Percentiles rank a stretch among this genome's conserved stretches.
Evolutionary conservation across 2,113 vertebrate genomes (phyloP).

Genomic region (Cyrtonyx montezumae): DNA sequence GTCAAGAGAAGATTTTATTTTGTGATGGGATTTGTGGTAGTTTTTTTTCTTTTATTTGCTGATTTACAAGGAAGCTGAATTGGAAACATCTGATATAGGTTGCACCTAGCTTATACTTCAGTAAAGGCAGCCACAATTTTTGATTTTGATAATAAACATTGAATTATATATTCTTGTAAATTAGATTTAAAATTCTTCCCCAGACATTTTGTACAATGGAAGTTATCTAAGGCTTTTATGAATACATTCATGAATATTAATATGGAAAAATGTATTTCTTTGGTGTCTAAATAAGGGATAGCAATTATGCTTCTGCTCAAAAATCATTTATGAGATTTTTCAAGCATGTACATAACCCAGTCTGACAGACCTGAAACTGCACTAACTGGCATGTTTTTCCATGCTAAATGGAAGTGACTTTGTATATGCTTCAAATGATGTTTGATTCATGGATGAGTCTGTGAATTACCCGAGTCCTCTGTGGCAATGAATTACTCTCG

Average conservation of each 20-base stretch:
- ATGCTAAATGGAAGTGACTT: background rate
- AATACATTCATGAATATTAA: background rate
- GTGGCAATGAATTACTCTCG: background rate
- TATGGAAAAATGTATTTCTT: background rate
- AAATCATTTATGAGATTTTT: background rate
- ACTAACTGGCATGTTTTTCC: background rate
- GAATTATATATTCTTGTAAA: background rate
- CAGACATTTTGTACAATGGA: background rate
- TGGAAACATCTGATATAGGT: background rate
- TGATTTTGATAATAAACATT: background rate
- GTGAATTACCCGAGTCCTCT: background rate
- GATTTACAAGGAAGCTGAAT: background rate
- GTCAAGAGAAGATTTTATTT: conserved; percentile 15
- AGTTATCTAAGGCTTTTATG: background rate
- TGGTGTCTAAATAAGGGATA: background rate
- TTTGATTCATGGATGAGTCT: background rate
- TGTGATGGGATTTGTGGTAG: background rate
- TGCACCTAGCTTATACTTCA: background rate
- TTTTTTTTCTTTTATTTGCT: background rate
- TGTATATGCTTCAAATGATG: background rate
- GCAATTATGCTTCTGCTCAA: background rate
- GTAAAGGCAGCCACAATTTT: background rate
- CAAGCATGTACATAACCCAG: background rate
- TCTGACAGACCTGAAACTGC: background rate
- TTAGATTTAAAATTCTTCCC: background rate